Evolutionary conservation across 2,113 vertebrate genomes (phyloP).

Genomic region (Sialia sialis): DNA sequence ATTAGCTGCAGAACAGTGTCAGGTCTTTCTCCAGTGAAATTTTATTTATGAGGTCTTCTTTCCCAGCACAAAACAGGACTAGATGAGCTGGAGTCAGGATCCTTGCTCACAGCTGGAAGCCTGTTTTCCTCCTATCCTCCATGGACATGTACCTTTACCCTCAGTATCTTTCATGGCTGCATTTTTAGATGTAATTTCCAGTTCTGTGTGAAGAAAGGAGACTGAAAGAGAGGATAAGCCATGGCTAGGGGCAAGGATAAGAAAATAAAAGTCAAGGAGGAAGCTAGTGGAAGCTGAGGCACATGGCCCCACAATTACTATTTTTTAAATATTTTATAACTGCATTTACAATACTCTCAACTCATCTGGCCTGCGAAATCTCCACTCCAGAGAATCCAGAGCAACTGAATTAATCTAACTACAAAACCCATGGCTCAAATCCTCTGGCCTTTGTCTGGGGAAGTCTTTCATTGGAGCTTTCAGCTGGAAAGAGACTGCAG

Average conservation of each 20-base stretch:
- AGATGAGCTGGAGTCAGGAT: background rate
- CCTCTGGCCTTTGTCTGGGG: slow-evolving; percentile 29
- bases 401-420: slow-evolving; percentile 25
- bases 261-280: background rate
- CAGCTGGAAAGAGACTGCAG: slow-evolving; percentile 35
- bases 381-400: slow-evolving; percentile 7
- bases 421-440: slow-evolving; percentile 19
- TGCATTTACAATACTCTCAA: background rate
- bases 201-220: background rate
- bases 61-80: slow-evolving; percentile 8
- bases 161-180: background rate
- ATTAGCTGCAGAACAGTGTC: slow-evolving; percentile 1
- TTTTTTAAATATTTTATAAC: background rate
- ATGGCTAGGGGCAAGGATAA: background rate
- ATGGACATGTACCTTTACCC: background rate
- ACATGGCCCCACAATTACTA: background rate
- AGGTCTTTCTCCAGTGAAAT: slow-evolving; percentile 20
- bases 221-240: background rate
- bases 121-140: background rate
- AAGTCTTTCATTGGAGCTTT: slow-evolving; percentile 46
- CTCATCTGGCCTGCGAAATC: background rate
- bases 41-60: slow-evolving; percentile 38
- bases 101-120: background rate
- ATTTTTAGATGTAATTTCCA: background rate
- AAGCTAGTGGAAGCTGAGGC: background rate